A percentile compares a stretch with the other conserved stretches of the same genome.
These are phyloP conservation scores for Lacanobia wlatinum DNA, from an alignment of 2,888 invertebrate genomes.

Conservation along the genomic window DNA sequence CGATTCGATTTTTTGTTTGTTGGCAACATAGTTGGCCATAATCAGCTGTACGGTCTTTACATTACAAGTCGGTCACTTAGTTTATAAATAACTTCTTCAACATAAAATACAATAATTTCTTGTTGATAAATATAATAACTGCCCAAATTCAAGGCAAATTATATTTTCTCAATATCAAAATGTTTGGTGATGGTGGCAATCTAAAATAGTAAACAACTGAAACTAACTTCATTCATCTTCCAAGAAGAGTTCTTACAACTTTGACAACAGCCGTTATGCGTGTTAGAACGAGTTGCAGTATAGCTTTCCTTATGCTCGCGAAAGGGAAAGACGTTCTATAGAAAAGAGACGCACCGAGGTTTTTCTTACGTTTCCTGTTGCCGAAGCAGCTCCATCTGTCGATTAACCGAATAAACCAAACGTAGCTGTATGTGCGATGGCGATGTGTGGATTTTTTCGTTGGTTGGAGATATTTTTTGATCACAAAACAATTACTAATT, in stretches of 20 bases:
- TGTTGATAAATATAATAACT: neutral
- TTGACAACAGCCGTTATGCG: conserved; percentile 30
- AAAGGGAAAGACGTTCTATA: conserved; percentile 43
- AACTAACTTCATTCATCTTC: conserved; percentile 44
- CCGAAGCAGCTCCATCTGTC: conserved; percentile 67
- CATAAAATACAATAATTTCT: no score
- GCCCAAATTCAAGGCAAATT: neutral
- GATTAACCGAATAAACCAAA: conserved; percentile 53
- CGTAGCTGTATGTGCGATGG: conserved; percentile 76
- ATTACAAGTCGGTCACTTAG: neutral
- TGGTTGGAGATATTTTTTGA: conserved; percentile 77
- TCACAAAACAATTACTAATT: conserved; percentile 65
- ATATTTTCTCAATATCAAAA: neutral
- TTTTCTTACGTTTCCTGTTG: conserved; percentile 23
- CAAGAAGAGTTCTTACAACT: conserved; percentile 44
- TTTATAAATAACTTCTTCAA: neutral
- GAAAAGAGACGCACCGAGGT: conserved; percentile 43
- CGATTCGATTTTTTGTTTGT: neutral
- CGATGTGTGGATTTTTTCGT: conserved; percentile 83
- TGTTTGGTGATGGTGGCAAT: conserved; percentile 21
- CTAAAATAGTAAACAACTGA: conserved; percentile 16
- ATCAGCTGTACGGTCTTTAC: conserved; percentile 29
- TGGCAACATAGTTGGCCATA: conserved; percentile 50
- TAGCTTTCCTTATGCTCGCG: neutral
- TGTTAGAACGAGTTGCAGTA: conserved; percentile 37